phyloP scores from a whole-genome alignment of 1,140 invertebrate genomes.

The Bombus fervidus region DNA sequence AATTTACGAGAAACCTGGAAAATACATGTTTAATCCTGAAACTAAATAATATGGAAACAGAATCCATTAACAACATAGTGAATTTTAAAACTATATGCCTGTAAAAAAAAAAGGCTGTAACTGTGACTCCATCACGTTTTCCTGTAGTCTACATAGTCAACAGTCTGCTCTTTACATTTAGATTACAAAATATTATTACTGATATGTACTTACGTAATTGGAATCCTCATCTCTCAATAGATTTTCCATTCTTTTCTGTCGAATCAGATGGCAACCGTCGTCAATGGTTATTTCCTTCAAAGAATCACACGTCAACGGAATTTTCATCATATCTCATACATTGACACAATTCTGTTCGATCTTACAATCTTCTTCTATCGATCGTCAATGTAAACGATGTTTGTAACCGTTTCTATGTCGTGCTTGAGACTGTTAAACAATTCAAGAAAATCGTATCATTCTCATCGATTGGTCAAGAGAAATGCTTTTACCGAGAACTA shows the following conservation, averaged over 20 bases:
- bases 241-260: not conserved
- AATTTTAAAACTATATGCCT: not conserved
- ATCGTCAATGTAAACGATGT: constrained; percentile 4
- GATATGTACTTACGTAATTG: not conserved
- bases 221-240: not conserved
- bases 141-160: not conserved
- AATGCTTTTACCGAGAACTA: not conserved
- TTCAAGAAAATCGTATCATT: constrained; percentile 43
- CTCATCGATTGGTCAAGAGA: constrained; percentile 14
- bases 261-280: not conserved
- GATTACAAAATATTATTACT: not conserved
- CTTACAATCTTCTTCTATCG: constrained; percentile 17
- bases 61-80: not conserved
- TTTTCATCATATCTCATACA: not conserved
- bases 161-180: no score
- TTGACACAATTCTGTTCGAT: not conserved
- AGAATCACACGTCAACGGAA: not conserved
- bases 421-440: constrained; percentile 42
- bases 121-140: not conserved
- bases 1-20: not conserved
- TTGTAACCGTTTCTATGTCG: constrained; percentile 23
- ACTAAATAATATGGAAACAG: not conserved
- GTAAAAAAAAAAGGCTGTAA: not conserved
- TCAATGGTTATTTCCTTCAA: not conserved
- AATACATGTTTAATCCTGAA: not conserved